Evolutionary conservation across 2,113 vertebrate species (phyloP), one percentile per base, ranked within the genome.

Genomic region (Ochotona curzoniae): DNA sequence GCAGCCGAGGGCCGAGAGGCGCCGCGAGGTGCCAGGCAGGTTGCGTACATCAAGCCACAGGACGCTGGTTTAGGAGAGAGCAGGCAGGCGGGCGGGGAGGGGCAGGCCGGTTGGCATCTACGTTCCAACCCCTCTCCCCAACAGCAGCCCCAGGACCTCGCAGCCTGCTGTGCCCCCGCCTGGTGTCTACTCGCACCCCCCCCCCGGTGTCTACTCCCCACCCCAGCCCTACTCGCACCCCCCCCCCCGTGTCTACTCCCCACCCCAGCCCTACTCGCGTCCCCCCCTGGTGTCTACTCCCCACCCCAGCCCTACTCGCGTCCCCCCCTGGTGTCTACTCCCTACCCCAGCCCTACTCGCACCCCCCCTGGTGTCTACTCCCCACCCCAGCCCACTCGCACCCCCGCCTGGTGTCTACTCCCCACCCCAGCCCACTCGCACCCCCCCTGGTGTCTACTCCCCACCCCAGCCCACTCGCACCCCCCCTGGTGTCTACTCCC

Each of bases 1-100:
- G 97, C 99, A 99, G 84, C 99, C 99, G 5, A 99, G 98, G 0
- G 97, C 98, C 0, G 99, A 98, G 94, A 99, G 98, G 4, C 99
- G 97, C 32, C 90, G 97, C 6, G 97, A 96, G 0, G 97, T 97
- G 2, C 95, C 97, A 0, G 98, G 96, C 30, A 98, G 96, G 89
- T 98, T 98, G 94, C 97, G 74, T 38, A 99, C 97, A 0, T 99
- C 98, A 64, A 99, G 90, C 99, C 99, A 99, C 4, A 99, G 97
- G 74, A 99, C 99, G 6, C 99, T 99, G 97, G 17, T 0, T 44
- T 18, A 57, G 54, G 21, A 47, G 79, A 1, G 11, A 25, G 60
- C 3, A 17, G 61, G 47, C 6, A 60, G 76, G 67, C 2, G 30
- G 57, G 66, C 54, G 32, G 5, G 63, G 35, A 49, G 28, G 70